Base-by-base conservation (phyloP, 2,113 vertebrate species). In the Hemicordylus capensis region DNA sequence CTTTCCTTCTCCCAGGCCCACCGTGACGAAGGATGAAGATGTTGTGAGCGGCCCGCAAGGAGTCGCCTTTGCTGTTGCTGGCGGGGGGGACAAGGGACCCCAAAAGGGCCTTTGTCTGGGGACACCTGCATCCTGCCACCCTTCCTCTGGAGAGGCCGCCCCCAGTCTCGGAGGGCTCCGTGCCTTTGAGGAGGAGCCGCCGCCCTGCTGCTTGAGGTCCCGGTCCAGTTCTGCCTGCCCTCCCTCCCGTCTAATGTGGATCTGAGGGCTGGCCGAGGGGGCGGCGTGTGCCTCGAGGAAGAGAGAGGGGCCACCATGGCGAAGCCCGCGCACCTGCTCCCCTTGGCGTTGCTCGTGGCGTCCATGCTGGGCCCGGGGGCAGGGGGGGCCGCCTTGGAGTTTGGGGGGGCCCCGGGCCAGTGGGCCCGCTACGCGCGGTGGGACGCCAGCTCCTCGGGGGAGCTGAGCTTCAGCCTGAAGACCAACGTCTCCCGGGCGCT, bases 351-450 rank as follows among this genome's bases (percentile, higher is more conserved):
- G 80, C 34, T 94, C 26, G n/a, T 94, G 92, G 84, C 92, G 37
- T 76, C 67, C 1, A 92, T 97, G 61, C 93, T 94, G 5, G 91
- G 93, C 26, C 75, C 86, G 0, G 87, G 94, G 85, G 89, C 95
- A 20, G 86, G 87, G 1, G 92, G 90, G 2, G 76, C 78, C 5
- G 96, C 97, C 6, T 93, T 99, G 91, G 98, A 99, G 88, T 99
- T 99, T 4, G 97, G 98, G 39, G 98, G 98, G 0, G 95, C 97
- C 64, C 97, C 98, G 0, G 98, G 98, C 74, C 98, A 99, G 91
- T 99, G 98, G 98, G 98, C 98, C 0, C 97, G 98, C 31, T 99
- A 98, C 2, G 97, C 96, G 22, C 97, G 97, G 70, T 98, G 98
- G 97, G 97, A 97, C 1, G 97, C 98, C 6, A 96, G 95, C 51